Conservation (phyloP, 2,113 vertebrate species). For the Pachycephala philippinensis region DNA sequence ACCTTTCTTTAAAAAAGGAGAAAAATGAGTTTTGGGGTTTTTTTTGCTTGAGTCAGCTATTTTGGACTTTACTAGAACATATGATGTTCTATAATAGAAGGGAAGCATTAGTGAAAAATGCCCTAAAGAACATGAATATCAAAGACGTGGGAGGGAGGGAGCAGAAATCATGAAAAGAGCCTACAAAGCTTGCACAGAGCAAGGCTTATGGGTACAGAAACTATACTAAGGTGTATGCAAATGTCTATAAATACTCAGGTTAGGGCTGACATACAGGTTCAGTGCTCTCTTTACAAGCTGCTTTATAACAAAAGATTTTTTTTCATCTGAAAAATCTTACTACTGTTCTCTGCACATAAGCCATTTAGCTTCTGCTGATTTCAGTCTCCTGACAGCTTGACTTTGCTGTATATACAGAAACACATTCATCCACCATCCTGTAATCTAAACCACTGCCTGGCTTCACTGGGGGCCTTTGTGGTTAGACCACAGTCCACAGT, state of each 20-base stretch:
- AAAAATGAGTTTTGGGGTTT: neutral
- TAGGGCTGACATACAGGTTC: neutral
- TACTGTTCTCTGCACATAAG: neutral
- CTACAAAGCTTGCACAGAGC: neutral
- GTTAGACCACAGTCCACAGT: neutral
- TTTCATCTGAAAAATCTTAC: neutral
- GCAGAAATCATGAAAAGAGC: neutral
- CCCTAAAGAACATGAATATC: neutral
- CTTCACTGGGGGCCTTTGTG: neutral
- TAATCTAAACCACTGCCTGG: neutral
- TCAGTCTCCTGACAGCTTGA: neutral
- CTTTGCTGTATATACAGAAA: neutral
- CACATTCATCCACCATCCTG: neutral
- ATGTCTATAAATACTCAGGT: neutral
- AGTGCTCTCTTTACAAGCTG: neutral
- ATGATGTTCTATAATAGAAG: neutral
- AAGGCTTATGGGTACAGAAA: neutral
- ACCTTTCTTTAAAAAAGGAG: neutral
- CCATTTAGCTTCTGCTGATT: neutral
- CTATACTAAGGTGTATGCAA: neutral
- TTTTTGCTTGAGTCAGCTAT: neutral
- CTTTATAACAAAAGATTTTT: neutral
- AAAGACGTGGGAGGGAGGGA: neutral
- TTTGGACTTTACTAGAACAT: neutral
- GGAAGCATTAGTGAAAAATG: neutral